These are phyloP conservation scores for Pituophis catenifer DNA, from an alignment of 2,113 vertebrate species.

Conservation along the genomic window DNA sequence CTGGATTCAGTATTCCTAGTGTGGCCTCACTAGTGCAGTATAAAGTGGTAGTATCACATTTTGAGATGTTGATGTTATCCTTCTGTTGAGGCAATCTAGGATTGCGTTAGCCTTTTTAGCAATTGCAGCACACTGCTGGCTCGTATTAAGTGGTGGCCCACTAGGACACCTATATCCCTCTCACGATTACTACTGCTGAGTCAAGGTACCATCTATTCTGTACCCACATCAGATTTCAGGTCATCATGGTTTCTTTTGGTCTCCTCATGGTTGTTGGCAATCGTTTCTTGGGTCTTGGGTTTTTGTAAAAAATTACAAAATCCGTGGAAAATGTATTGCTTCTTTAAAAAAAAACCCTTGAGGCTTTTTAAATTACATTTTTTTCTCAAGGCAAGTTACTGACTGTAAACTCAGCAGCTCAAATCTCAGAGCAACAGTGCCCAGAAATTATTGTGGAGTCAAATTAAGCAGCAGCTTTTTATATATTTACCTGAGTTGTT, in stretches of 20 bases:
- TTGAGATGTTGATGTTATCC: not conserved
- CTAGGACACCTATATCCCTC: no score
- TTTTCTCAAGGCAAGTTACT: conserved; percentile 42
- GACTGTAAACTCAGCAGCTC: conserved; percentile 49
- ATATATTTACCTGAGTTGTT: conserved; percentile 25
- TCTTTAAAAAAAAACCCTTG: conserved; percentile 16
- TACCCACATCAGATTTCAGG: no score
- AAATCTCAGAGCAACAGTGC: conserved; percentile 31
- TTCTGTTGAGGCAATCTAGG: not conserved
- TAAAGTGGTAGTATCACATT: not conserved
- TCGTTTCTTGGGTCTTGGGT: no score
- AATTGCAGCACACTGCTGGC: not conserved
- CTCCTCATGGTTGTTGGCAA: no score
- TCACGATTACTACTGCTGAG: no score
- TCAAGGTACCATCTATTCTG: no score
- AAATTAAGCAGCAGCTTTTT: conserved; percentile 45
- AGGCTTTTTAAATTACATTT: conserved; percentile 52
- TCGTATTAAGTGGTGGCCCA: not conserved
- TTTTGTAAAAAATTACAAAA: conserved; percentile 22
- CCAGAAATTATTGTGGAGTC: conserved; percentile 31
- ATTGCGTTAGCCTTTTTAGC: no score
- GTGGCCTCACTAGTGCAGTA: not conserved
- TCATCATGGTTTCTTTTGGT: no score
- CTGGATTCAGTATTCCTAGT: no score
- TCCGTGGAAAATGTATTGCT: conserved; percentile 34